Evolutionary conservation across 1,140 invertebrate species (phyloP).

Genomic region (Helicoverpa armigera): DNA sequence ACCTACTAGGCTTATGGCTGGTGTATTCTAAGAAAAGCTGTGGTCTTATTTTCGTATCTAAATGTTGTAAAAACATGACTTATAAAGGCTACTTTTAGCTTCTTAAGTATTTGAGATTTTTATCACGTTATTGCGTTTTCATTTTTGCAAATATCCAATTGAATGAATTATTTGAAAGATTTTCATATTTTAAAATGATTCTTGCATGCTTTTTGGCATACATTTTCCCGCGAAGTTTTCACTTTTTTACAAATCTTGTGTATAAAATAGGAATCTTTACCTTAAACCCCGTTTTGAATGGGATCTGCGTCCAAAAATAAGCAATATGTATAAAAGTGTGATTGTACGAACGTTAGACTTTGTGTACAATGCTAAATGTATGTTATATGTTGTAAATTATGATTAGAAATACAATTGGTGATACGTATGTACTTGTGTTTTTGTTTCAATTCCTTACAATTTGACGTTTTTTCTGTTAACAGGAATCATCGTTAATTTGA

Average conservation of each 20-base stretch:
- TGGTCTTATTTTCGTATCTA: too few relatives aligned
- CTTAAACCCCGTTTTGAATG: slow-evolving; percentile 3
- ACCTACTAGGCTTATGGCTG: too few relatives aligned
- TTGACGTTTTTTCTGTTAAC: too few relatives aligned
- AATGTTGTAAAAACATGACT: too few relatives aligned
- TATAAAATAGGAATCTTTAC: not conserved
- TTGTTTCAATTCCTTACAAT: slow-evolving; percentile 21
- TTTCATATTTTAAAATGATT: too few relatives aligned
- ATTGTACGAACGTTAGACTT: slow-evolving; percentile 47
- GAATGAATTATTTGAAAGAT: too few relatives aligned
- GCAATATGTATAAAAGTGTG: slow-evolving; percentile 52
- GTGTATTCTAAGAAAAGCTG: too few relatives aligned
- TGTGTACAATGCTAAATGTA: slow-evolving; percentile 57
- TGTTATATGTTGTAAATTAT: slow-evolving; percentile 63
- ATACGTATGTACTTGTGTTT: slow-evolving; percentile 56
- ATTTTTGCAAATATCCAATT: too few relatives aligned
- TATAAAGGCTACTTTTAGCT: too few relatives aligned
- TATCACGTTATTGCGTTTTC: too few relatives aligned
- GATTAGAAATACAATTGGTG: slow-evolving; percentile 62
- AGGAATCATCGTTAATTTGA: too few relatives aligned
- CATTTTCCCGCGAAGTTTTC: not conserved
- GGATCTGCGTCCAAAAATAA: slow-evolving; percentile 45
- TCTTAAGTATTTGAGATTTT: too few relatives aligned
- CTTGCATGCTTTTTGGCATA: slow-evolving; percentile 2
- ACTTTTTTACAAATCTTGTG: not conserved